A percentile compares a stretch with the other conserved stretches of the same genome.
Conservation (phyloP, 2,113 vertebrate genomes). For the Tetrao urogallus region DNA sequence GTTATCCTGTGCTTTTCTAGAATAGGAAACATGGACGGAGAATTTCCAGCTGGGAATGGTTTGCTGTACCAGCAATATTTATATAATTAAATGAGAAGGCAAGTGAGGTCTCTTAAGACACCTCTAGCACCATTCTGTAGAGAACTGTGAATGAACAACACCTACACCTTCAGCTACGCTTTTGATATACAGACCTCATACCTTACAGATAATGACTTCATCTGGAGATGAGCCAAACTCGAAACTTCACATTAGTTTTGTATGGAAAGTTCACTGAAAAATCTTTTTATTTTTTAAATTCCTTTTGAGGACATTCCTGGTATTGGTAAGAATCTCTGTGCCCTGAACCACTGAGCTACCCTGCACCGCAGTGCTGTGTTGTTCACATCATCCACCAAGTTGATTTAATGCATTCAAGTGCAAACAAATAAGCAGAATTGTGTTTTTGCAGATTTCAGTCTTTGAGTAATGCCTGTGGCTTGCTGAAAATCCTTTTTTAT, state of each 20-base stretch:
- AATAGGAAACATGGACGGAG: accelerated
- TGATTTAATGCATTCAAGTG: conserved; percentile 42
- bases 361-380: not conserved
- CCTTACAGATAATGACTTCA: not conserved
- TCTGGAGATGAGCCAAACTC: not conserved
- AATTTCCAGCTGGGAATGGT: not conserved
- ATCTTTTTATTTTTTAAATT: not conserved
- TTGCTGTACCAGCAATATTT: not conserved
- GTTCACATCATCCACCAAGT: not conserved
- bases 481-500: conserved; percentile 38
- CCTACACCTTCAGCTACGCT: accelerated
- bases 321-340: not conserved
- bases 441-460: conserved; percentile 33
- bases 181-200: not conserved
- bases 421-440: conserved; percentile 30
- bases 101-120: not conserved
- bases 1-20: not conserved
- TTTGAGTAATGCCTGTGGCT: conserved; percentile 37
- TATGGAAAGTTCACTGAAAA: not conserved
- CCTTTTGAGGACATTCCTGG: not conserved
- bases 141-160: not conserved
- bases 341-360: accelerated
- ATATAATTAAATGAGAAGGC: not conserved
- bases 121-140: accelerated
- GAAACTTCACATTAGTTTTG: not conserved